Conservation (phyloP, 2,888 invertebrate genomes). For the Hipparchia sbordonii region DNA sequence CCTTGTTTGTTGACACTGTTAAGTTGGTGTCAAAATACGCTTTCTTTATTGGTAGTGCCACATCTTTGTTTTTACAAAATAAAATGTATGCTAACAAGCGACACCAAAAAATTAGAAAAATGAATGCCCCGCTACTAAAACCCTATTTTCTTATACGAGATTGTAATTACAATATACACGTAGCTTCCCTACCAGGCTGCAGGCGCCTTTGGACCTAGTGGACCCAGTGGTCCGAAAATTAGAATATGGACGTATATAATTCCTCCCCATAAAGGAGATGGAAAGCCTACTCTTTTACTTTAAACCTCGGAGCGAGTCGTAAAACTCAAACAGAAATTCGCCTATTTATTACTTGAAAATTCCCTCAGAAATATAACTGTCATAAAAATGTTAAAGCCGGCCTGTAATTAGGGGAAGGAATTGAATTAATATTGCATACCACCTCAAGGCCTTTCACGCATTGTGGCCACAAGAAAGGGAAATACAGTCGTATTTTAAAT, state of each 20-base stretch:
- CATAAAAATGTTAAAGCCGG: slow-evolving; percentile 49
- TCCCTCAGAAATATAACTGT: slow-evolving; percentile 50
- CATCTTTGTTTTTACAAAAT: too few species aligned
- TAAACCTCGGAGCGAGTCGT: slow-evolving; percentile 57
- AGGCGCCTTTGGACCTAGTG: too few species aligned
- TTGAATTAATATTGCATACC: slow-evolving; percentile 23
- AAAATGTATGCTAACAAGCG: too few species aligned
- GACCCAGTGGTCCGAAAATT: not conserved
- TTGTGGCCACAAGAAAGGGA: slow-evolving; percentile 3
- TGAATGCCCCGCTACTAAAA: not conserved
- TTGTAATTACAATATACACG: too few species aligned
- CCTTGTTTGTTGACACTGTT: too few species aligned
- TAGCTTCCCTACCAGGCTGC: too few species aligned
- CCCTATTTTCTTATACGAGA: too few species aligned
- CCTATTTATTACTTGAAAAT: slow-evolving; percentile 52
- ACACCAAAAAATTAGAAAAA: not conserved
- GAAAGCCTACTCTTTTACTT: not conserved
- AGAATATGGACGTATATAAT: not conserved
- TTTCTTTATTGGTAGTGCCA: too few species aligned
- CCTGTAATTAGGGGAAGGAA: slow-evolving; percentile 33
- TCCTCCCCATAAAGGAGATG: not conserved
- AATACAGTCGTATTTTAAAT: slow-evolving; percentile 9
- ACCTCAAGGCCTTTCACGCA: slow-evolving; percentile 21
- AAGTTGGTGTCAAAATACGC: too few species aligned
- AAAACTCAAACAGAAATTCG: slow-evolving; percentile 55